Evolutionary conservation across 2,888 invertebrate species (phyloP).

Genomic region (Rhyacophila evoluta): DNA sequence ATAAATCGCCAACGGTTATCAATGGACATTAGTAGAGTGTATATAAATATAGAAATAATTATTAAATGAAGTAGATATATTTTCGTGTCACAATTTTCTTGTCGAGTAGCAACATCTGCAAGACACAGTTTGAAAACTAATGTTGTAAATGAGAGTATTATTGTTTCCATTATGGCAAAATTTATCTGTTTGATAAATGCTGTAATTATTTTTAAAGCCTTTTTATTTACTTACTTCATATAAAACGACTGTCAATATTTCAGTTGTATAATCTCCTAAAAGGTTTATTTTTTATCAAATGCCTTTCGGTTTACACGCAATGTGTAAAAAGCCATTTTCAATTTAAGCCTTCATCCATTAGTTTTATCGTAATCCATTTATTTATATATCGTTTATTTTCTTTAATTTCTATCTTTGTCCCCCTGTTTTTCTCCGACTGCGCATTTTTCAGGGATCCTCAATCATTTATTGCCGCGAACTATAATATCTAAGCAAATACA

Average conservation of each 20-base stretch:
- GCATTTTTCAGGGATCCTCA: not conserved
- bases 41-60: no score
- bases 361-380: conserved; percentile 24
- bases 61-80: no score
- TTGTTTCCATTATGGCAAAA: not conserved
- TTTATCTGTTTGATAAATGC: not conserved
- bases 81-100: no score
- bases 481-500: no score
- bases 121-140: no score
- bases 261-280: not conserved
- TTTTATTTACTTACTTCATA: not conserved
- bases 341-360: conserved; percentile 24
- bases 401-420: conserved; percentile 24
- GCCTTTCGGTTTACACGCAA: conserved; percentile 22
- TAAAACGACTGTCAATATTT: not conserved
- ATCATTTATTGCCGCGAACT: no score
- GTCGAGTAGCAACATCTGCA: no score
- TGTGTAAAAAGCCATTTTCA: conserved; percentile 17
- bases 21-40: no score
- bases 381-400: conserved; percentile 24
- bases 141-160: not conserved
- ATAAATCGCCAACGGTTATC: no score
- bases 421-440: conserved; percentile 14
- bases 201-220: not conserved
- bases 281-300: conserved; percentile 22